phyloP scores from a whole-genome alignment of 2,888 invertebrate species.

The Xestia xanthographa region DNA sequence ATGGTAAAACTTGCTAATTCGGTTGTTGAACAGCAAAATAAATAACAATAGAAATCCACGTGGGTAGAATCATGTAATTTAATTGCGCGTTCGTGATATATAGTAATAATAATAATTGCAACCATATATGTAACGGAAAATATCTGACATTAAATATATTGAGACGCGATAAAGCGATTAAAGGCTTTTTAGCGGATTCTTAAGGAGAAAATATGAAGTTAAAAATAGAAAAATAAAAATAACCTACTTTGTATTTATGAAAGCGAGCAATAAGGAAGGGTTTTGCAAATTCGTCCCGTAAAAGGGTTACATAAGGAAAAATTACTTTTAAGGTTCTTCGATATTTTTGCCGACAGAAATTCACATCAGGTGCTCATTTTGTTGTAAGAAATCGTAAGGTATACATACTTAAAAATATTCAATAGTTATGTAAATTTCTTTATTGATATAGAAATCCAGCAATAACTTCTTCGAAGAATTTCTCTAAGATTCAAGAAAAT shows the following conservation, averaged over 20 bases:
- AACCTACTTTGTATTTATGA: background rate
- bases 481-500: background rate
- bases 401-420: background rate
- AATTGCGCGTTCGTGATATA: constrained; percentile 70
- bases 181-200: background rate
- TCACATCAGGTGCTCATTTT: background rate
- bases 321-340: background rate
- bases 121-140: constrained; percentile 65
- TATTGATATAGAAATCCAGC: background rate
- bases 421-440: background rate
- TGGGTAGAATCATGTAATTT: constrained; percentile 64
- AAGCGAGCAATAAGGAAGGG: background rate
- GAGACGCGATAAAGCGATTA: constrained; percentile 6
- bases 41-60: constrained; percentile 68
- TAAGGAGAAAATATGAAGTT: background rate
- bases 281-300: background rate
- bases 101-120: constrained; percentile 65
- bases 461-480: background rate
- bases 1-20: constrained; percentile 12
- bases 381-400: background rate
- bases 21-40: constrained; percentile 3
- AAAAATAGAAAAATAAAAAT: background rate
- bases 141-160: constrained; percentile 48
- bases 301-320: background rate
- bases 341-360: background rate